Evolutionary conservation across 2,113 vertebrate species (phyloP), one percentile per base, ranked within the genome.

Genomic region (Oryctolagus cuniculus): DNA sequence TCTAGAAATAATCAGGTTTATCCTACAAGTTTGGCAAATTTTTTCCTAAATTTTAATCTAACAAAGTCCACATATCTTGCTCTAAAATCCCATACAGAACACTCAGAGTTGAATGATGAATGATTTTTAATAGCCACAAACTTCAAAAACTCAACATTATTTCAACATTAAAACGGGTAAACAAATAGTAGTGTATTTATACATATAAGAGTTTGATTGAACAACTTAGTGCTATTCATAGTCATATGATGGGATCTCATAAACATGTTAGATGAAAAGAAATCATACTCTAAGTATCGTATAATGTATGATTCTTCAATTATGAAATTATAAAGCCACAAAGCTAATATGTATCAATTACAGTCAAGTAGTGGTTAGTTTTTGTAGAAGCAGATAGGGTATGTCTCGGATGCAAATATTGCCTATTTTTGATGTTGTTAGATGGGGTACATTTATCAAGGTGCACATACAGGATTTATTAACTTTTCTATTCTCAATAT

Each of bases 111-210:
- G 44, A 44, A 44, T 44, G 44, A 61, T 44, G 44, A 44, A 44
- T 44, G 44, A 61, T 63, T 83, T 87, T 63, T 38, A 49, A 64
- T 25, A 79, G 38, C 3, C 8, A 67, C 79, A 51, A 13, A 70
- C 61, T 80, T n/a, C 55, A 61, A 90, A 74, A 87, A 51, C 22
- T 66, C 53, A 70, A 64, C 22, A 49, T 61, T 95, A 84, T 29
- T 94, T 69, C 27, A n/a, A 19, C 44, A 61, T 38, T 67, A 72
- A 85, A 67, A 61, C 73, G 4, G 15, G 63, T 66, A 77, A 90
- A 75, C 34, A 82, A 44, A 55, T 67, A 61, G 24, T 77, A 31
- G 55, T 49, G 17, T 69, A 80, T 55, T 58, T 38, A 83, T 74
- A 69, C 13, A n/a, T 21, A 34, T 29, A 29, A 93, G 9, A 89